These are phyloP conservation scores for Semotilus atromaculatus DNA, from an alignment of 2,797 vertebrate genomes.

Conservation along the genomic window DNA sequence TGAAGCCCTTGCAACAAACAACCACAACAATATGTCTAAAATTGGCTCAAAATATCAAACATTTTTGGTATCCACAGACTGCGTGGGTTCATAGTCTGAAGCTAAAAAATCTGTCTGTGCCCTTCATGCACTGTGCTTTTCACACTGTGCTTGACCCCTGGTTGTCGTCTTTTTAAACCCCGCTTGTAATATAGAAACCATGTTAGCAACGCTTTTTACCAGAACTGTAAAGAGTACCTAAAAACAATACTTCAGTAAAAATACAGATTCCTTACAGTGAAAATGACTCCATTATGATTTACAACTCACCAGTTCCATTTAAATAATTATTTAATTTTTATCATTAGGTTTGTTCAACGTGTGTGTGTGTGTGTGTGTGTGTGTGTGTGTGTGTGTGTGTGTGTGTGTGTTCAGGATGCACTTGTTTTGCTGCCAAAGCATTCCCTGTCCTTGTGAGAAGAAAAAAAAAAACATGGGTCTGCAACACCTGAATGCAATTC, in stretches of 20 bases:
- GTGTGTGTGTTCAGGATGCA: background rate
- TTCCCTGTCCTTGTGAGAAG: conserved; percentile 37
- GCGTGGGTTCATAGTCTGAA: background rate
- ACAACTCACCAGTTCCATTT: background rate
- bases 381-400: too few species aligned
- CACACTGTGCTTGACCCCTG: background rate
- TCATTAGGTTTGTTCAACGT: background rate
- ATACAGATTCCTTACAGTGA: background rate
- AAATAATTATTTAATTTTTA: too few species aligned
- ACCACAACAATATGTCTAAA: background rate
- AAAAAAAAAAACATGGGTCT: conserved; percentile 62
- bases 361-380: too few species aligned
- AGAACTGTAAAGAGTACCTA: background rate
- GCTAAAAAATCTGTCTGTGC: background rate
- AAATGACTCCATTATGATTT: background rate
- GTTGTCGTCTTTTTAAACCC: background rate
- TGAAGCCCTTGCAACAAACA: background rate
- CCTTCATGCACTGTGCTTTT: background rate
- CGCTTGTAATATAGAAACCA: background rate
- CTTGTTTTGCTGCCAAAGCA: conserved; percentile 39
- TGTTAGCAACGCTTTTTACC: background rate
- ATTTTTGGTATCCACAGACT: background rate
- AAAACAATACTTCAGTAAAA: background rate
- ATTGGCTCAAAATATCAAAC: background rate
- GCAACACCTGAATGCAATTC: conserved; percentile 75